Conservation (phyloP, 2,113 vertebrate genomes). For the Notarius lentiginosus region DNA sequence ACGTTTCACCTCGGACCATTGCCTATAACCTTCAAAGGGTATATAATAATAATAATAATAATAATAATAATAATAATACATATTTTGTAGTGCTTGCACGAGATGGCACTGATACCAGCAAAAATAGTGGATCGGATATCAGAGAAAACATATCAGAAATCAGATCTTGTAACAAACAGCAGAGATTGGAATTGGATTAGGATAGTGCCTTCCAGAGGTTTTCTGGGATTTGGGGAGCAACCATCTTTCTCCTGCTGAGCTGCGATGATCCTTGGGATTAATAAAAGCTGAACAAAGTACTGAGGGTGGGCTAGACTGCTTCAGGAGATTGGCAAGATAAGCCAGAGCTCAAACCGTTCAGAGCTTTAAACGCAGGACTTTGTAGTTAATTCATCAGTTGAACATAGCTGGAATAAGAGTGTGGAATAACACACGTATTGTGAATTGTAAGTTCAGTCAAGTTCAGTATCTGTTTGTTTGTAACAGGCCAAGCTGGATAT, state of each 20-base stretch:
- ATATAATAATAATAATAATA: background rate
- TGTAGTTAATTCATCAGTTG: background rate
- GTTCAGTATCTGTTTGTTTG: constrained; percentile 30
- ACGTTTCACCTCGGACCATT: too few relatives aligned
- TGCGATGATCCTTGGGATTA: background rate
- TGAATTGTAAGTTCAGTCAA: background rate
- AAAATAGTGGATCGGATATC: background rate
- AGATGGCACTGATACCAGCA: background rate
- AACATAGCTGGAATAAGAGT: background rate
- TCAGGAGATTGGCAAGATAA: background rate
- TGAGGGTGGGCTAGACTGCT: background rate
- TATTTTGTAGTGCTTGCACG: background rate
- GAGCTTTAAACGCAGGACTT: background rate
- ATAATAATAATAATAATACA: background rate
- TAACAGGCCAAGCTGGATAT: constrained; percentile 94
- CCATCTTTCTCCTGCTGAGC: background rate
- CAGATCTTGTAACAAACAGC: too few relatives aligned
- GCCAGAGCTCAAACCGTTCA: background rate
- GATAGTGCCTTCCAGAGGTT: background rate
- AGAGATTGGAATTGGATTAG: background rate
- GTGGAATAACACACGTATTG: background rate
- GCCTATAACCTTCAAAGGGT: background rate
- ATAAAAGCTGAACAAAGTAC: background rate
- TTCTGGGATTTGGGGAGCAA: background rate
- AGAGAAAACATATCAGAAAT: background rate